Evolutionary conservation across 92 coral and sea anemone species (phyloP).

Genomic region (Palythoa grandis): DNA sequence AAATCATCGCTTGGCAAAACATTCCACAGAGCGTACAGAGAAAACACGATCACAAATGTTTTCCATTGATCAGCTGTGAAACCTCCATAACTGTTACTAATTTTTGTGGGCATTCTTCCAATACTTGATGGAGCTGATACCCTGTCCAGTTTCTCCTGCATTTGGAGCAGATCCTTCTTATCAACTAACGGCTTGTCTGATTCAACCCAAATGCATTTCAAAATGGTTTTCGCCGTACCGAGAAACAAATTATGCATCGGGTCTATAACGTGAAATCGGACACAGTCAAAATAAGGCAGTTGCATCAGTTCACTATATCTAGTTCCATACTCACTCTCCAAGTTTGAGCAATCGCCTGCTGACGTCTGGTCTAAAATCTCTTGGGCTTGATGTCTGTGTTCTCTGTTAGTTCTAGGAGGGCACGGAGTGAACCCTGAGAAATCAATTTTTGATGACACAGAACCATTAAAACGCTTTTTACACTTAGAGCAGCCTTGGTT

Average conservation of each 20-base stretch:
- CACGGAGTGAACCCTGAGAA: constrained; percentile 55
- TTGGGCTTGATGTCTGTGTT: constrained; percentile 57
- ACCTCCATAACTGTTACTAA: constrained; percentile 44
- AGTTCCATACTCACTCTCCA: constrained; percentile 49
- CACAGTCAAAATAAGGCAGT: constrained; percentile 67
- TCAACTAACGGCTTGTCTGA: constrained; percentile 15
- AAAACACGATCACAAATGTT: constrained; percentile 43
- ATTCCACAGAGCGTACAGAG: constrained; percentile 56
- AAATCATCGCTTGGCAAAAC: constrained; percentile 42
- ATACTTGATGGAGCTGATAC: constrained; percentile 46
- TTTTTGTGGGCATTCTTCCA: constrained; percentile 51
- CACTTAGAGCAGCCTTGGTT: constrained; percentile 72
- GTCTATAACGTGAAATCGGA: constrained; percentile 47
- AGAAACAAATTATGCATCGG: constrained; percentile 57
- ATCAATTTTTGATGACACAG: constrained; percentile 44
- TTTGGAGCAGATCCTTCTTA: constrained; percentile 25
- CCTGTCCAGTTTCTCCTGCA: constrained; percentile 45
- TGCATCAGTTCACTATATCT: constrained; percentile 58
- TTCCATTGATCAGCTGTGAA: constrained; percentile 63
- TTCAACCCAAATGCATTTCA: constrained; percentile 56
- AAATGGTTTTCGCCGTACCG: constrained; percentile 48
- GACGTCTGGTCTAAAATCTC: constrained; percentile 44
- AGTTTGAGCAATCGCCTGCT: constrained; percentile 9
- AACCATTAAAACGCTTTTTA: constrained; percentile 59
- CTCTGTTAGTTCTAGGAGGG: constrained; percentile 53